Evolutionary conservation across 2,113 vertebrate species (phyloP), one percentile per base, ranked within the genome.

Genomic region (Suricata suricatta): DNA sequence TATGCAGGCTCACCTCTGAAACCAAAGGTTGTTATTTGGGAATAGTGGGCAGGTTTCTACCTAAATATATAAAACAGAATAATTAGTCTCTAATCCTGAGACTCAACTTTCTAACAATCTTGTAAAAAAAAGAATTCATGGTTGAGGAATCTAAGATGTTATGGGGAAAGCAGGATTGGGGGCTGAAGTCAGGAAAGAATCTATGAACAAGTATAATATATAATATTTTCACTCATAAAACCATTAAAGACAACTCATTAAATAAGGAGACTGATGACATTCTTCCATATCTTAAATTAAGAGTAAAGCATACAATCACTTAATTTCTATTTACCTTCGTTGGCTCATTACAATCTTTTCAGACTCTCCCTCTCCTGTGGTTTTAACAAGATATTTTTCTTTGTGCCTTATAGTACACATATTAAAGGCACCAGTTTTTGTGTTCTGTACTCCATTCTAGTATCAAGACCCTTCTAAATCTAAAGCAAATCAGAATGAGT

Each of bases 41-140:
- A 93, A 95, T 38, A 15, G 7, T 35, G 38, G 41, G 8, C 15
- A 92, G 7, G 21, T 85, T 96, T 94, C 52, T 79, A 77, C 57
- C 12, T 68, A 90, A 97, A 95, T 16, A 88, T 63, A 84, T 44
- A 76, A 94, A 97, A 92, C 83, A 89, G 11, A 80, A 88, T 72
- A 35, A 69, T 69, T 35, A 74, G n/a, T 87, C 11, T 77, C 76
- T 76, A 83, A 33, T 76, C 69, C 96, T 72, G 29, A 88, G 5
- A 83, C 7, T 57, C 71, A 69, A 16, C 72, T 79, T 71, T 2
- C 41, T 68, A 74, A 97, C 92, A 92, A 84, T 88, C 27, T 31
- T 79, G 5, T 35, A 83, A 50, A 94, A 96, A 94, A 72, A 23
- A 91, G 71, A 95, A 92, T 83, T 44, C n/a, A 81, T 66, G 60